Conservation (phyloP, 2,797 vertebrate genomes). For the Lemur catta region DNA sequence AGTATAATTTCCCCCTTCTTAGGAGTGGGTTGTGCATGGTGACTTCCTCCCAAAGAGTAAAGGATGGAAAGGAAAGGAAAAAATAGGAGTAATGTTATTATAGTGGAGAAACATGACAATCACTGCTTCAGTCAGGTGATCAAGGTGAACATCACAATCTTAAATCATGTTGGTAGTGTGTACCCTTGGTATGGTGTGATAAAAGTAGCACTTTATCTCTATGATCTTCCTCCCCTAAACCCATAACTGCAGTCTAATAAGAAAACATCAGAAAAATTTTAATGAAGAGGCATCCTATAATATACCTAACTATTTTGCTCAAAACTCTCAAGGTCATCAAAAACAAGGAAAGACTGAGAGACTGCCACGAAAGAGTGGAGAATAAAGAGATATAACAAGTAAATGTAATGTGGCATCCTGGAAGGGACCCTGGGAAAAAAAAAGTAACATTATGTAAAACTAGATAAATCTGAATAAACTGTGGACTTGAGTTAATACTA, state of each 20-base stretch:
- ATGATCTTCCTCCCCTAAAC: neutral
- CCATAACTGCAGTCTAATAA: neutral
- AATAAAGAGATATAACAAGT: neutral
- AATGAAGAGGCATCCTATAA: fast-evolving
- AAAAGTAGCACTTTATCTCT: neutral
- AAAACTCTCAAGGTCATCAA: neutral
- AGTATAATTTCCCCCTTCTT: neutral
- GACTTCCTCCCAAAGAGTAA: neutral
- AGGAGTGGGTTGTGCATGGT: neutral
- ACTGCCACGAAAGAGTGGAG: neutral
- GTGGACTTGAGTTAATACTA: neutral
- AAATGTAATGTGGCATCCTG: neutral
- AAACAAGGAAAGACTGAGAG: neutral
- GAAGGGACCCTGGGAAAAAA: neutral
- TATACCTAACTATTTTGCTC: neutral
- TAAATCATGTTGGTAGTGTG: neutral
- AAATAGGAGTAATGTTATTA: neutral
- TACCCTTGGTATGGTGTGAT: neutral
- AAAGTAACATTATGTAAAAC: neutral
- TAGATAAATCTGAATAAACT: neutral
- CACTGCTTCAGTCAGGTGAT: neutral
- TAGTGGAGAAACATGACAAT: neutral
- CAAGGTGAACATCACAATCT: neutral
- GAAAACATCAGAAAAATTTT: neutral
- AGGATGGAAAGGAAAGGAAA: neutral